Percentiles rank a stretch among this genome's conserved stretches.
phyloP scores from a whole-genome alignment of 2,888 invertebrate genomes.

The Mamestra brassicae region DNA sequence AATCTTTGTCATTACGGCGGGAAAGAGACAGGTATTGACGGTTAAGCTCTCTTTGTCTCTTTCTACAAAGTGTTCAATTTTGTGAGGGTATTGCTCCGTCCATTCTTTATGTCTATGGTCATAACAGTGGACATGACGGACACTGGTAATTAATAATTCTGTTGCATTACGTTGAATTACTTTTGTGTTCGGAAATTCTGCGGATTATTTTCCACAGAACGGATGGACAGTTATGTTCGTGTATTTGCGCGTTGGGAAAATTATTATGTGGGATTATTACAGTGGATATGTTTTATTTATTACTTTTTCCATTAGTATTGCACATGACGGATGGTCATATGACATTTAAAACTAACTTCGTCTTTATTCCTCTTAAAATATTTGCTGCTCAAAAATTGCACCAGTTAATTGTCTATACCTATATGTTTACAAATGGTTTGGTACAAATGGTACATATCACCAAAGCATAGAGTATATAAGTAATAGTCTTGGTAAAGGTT shows the following conservation, averaged over 20 bases:
- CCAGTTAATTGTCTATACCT: too few species aligned
- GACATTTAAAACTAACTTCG: too few species aligned
- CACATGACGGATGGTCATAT: neutral
- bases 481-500: too few species aligned
- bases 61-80: neutral
- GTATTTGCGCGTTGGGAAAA: conserved; percentile 9
- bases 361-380: too few species aligned
- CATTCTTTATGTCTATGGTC: conserved; percentile 21
- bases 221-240: neutral
- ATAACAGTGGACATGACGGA: conserved; percentile 25
- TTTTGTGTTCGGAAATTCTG: conserved; percentile 29
- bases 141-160: conserved; percentile 57
- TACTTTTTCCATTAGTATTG: neutral
- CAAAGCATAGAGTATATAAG: too few species aligned
- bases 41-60: neutral
- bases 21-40: neutral
- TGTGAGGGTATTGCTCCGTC: neutral
- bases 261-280: neutral
- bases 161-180: conserved; percentile 42
- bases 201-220: conserved; percentile 44
- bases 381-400: neutral
- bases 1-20: neutral
- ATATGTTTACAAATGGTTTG: too few species aligned
- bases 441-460: too few species aligned
- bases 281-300: conserved; percentile 2